Conservation (phyloP, 2,797 vertebrate genomes). For the Gouania willdenowi region DNA sequence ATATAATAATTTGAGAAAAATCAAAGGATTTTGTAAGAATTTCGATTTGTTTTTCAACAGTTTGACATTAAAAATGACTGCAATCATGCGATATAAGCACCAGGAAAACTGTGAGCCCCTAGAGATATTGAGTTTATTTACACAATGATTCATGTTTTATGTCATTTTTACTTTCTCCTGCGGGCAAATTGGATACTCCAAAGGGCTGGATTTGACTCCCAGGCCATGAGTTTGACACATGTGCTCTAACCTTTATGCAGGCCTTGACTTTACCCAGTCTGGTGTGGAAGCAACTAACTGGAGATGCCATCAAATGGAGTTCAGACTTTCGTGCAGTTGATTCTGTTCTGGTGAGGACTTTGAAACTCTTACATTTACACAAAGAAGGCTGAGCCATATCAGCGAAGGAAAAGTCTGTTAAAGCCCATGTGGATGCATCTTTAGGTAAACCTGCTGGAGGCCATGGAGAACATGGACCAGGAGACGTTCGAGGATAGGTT, state of each 20-base stretch:
- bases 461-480: constrained; percentile 95
- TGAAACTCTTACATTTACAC: not conserved
- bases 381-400: not conserved
- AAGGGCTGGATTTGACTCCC: too few species aligned
- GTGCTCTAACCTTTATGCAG: constrained; percentile 72
- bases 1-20: too few species aligned
- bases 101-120: too few species aligned
- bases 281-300: constrained; percentile 95
- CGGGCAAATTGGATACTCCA: too few species aligned
- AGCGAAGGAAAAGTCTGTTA: not conserved
- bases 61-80: too few species aligned
- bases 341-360: constrained; percentile 87
- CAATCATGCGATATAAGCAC: too few species aligned
- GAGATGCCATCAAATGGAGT: constrained; percentile 92
- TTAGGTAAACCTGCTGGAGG: constrained; percentile 94
- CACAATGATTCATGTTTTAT: too few species aligned
- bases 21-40: too few species aligned
- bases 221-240: too few species aligned
- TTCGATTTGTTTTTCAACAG: too few species aligned
- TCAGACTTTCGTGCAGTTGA: constrained; percentile 96
- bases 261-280: constrained; percentile 93
- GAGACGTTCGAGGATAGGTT: constrained; percentile 95
- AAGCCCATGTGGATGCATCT: constrained; percentile 5
- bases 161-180: too few species aligned
- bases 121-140: too few species aligned